These are phyloP conservation scores for Ctenodactylus gundi DNA, from an alignment of 2,113 vertebrate genomes.

Conservation along the genomic window DNA sequence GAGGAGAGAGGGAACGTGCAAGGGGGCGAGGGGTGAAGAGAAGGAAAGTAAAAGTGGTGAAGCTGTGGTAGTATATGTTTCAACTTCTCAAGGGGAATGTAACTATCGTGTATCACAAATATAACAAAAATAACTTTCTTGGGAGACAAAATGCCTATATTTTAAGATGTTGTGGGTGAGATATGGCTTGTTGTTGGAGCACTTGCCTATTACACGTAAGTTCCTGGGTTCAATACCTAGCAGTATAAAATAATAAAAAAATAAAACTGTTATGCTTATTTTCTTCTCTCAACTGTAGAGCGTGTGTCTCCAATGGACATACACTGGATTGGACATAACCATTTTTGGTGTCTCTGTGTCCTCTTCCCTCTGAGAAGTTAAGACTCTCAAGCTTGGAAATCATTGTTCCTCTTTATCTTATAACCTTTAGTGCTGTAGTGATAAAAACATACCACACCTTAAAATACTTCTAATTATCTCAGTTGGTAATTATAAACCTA, in stretches of 20 bases:
- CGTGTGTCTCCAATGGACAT: background rate
- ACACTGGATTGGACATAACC: too few relatives aligned
- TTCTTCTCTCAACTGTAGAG: background rate
- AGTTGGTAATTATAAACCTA: background rate
- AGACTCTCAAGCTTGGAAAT: background rate
- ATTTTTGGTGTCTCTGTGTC: background rate
- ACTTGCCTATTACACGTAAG: background rate
- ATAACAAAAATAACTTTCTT: too few relatives aligned
- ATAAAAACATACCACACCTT: background rate
- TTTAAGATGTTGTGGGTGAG: background rate
- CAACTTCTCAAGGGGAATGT: too few relatives aligned
- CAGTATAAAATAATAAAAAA: background rate
- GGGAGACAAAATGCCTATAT: too few relatives aligned
- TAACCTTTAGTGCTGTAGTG: background rate
- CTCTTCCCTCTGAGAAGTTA: background rate
- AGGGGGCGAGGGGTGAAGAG: too few relatives aligned
- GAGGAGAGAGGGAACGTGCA: too few relatives aligned
- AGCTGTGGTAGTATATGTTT: too few relatives aligned
- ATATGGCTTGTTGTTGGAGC: background rate
- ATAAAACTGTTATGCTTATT: background rate
- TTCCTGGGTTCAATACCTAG: background rate
- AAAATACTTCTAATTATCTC: background rate
- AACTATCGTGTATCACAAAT: too few relatives aligned
- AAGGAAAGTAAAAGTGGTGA: too few relatives aligned
- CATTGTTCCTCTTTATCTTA: background rate